Base-by-base conservation (phyloP, 1,140 invertebrate genomes). In the Galendromus occidentalis region DNA sequence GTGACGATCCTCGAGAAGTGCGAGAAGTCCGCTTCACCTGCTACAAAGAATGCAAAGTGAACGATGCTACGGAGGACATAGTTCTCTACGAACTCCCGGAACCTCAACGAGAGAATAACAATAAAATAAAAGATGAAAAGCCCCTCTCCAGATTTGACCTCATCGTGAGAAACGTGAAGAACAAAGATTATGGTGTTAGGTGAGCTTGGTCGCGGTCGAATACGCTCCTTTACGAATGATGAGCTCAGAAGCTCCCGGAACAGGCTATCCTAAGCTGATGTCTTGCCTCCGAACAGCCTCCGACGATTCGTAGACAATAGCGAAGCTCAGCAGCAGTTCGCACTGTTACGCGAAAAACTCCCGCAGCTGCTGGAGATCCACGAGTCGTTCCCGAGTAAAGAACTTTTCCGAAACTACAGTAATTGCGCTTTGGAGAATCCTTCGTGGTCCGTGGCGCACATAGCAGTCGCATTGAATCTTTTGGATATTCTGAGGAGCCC, bases 361-460 rank as follows among this genome's bases (percentile, higher is more conserved):
- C 33, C 22, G 14, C 12, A 29, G 20, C 51, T 59, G 14, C 25
- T 59, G 4, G 1, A 25, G 20, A 9, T 33, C 14, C 25, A 25
- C 2, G 51, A 59, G 25, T 59, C 51, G 12, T 59, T 59, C 20
- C 51, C 51, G 14, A 33, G 51, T 22, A 59, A 33, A 59, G 51
- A 59, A 17, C 51, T 59, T 33, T 29, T 59, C 25, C 25, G 51
- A 17, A 59, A 59, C 25, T 59, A 33, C 25, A 59, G 25, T 25
- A 17, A 59, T 22, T 59, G 80, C 17, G 71, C 91, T 42, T 76
- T 79, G 0, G 81, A 86, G 66, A 81, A 92, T 75, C 84, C 84
- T 0, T 82, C 84, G 0, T 93, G 89, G 88, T 84, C 82, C 14
- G 73, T 86, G 41, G 86, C 86, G 2, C 91, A 95, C 78, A 74